phyloP scores from a whole-genome alignment of 2,888 invertebrate genomes.

The Imbricaverruca yamaguchii region DNA sequence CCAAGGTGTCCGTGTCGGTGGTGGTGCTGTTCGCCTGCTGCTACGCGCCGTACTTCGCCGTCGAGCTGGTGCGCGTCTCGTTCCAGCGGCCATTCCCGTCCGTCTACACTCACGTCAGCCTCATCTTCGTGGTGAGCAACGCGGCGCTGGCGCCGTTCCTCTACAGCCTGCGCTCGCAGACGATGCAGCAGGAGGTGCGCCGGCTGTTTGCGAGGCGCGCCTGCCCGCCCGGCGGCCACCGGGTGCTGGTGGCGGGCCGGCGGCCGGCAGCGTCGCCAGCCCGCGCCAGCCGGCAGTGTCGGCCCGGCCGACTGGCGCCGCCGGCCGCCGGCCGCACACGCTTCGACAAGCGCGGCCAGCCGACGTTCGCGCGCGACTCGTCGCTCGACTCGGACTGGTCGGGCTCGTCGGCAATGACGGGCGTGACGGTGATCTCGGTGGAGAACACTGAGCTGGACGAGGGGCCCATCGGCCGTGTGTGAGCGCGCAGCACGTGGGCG shows the following conservation, averaged over 20 bases:
- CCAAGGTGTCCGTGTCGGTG: slow-evolving; percentile 72
- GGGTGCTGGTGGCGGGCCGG: background rate
- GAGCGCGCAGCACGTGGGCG: background rate
- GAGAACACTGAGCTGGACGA: background rate
- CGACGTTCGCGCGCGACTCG: background rate
- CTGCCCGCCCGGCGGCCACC: background rate
- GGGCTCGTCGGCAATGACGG: background rate
- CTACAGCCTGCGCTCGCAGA: slow-evolving; percentile 65
- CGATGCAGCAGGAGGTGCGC: slow-evolving; percentile 53
- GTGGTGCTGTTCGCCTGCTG: slow-evolving; percentile 58
- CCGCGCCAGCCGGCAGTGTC: too few species aligned
- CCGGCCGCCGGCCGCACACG: background rate
- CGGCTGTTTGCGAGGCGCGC: slow-evolving; percentile 41
- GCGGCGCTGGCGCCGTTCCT: slow-evolving; percentile 62
- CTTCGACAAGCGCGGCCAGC: background rate
- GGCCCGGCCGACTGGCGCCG: background rate
- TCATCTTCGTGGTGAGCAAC: slow-evolving; percentile 52
- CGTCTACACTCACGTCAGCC: slow-evolving; percentile 39
- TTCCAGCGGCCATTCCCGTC: slow-evolving; percentile 26
- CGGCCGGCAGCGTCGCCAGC: too few species aligned
- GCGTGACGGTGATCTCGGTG: background rate
- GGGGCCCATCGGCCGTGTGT: background rate
- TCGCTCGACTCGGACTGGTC: slow-evolving; percentile 1
- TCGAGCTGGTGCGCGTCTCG: slow-evolving; percentile 14
- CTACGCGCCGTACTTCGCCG: slow-evolving; percentile 48